A percentile compares a stretch with the other conserved stretches of the same genome.
Conservation (phyloP, 1,140 invertebrate genomes). For the Phthorimaea operculella region DNA sequence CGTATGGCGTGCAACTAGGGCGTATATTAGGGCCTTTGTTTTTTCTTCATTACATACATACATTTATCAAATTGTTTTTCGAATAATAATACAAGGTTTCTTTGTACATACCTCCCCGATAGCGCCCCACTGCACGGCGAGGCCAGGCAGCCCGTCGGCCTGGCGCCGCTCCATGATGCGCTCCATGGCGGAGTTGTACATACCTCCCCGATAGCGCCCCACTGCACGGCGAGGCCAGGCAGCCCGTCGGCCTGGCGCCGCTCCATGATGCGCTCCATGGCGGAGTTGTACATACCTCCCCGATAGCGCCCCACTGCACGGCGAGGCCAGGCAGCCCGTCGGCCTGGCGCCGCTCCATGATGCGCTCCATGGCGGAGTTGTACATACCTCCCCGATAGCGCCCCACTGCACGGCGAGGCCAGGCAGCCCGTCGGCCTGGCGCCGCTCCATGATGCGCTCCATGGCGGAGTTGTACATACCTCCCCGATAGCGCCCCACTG, state of each 20-base stretch:
- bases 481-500: slow-evolving; percentile 69
- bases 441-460: slow-evolving; percentile 91
- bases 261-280: slow-evolving; percentile 95
- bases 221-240: not conserved
- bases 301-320: not conserved
- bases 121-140: not conserved
- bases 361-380: slow-evolving; percentile 95
- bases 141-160: not conserved
- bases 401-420: not conserved
- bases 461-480: slow-evolving; percentile 77
- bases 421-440: not conserved
- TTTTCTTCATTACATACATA: no score
- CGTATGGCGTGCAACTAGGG: no score
- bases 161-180: slow-evolving; percentile 81
- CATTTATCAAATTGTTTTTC: no score
- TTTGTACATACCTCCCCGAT: no score
- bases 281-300: no score
- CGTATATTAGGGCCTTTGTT: no score
- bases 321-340: not conserved
- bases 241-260: slow-evolving; percentile 28
- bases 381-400: not conserved
- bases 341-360: slow-evolving; percentile 76
- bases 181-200: slow-evolving; percentile 98
- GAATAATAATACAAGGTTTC: no score
- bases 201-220: not conserved